These are phyloP conservation scores for Conus canariensis DNA, from an alignment of 2,888 invertebrate species.

Conservation along the genomic window DNA sequence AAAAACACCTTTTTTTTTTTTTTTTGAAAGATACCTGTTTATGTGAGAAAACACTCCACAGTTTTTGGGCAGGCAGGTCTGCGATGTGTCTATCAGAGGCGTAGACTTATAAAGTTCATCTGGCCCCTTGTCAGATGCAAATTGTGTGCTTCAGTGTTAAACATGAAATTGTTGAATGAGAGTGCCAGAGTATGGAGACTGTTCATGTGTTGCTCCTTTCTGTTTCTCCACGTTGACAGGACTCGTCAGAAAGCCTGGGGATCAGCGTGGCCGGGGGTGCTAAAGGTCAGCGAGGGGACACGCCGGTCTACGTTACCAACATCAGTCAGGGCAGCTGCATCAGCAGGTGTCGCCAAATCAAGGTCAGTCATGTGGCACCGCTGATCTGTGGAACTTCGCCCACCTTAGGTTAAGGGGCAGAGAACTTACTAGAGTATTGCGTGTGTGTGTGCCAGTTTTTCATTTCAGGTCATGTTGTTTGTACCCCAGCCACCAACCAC, in stretches of 20 bases:
- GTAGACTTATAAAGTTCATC: no score
- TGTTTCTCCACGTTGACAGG: conserved; percentile 60
- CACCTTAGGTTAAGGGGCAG: background rate
- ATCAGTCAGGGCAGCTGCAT: conserved; percentile 79
- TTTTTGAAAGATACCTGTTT: no score
- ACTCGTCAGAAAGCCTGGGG: conserved; percentile 78
- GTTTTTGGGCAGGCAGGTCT: no score
- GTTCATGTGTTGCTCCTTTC: background rate
- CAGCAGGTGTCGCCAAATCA: conserved; percentile 77
- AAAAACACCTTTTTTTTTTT: no score
- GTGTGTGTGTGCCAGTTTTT: background rate
- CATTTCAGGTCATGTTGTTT: background rate
- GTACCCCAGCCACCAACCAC: background rate
- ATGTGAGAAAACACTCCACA: no score
- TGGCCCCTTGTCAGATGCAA: no score
- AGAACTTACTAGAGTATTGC: background rate
- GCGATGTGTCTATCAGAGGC: no score
- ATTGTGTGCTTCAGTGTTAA: background rate
- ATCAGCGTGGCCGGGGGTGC: conserved; percentile 80
- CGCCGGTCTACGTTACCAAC: conserved; percentile 80
- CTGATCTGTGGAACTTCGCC: no score
- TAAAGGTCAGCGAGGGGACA: conserved; percentile 79
- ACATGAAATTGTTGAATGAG: background rate
- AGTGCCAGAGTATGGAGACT: background rate
- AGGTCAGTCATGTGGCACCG: conserved; percentile 66